Percentiles rank a stretch among this genome's conserved stretches.
Evolutionary conservation across 2,888 invertebrate species (phyloP).

Genomic region (Pharmacophagus antenor): DNA sequence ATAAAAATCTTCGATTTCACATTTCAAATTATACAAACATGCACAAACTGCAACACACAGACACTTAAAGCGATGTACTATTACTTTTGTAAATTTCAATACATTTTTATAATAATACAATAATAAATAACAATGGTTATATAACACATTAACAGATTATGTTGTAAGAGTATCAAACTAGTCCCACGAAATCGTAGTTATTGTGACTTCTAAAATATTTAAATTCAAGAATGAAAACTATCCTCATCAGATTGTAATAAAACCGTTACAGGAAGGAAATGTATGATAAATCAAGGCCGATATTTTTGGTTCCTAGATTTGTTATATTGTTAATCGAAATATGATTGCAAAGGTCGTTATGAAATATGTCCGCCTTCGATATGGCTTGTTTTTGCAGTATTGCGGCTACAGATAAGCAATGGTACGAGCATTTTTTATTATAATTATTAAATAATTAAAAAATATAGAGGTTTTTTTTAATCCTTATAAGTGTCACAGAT

Average conservation of each 20-base stretch:
- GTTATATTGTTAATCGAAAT: not conserved
- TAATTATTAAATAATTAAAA: not conserved
- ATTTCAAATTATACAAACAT: conserved; percentile 17
- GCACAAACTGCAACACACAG: conserved; percentile 21
- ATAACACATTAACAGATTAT: not conserved
- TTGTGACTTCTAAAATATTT: not conserved
- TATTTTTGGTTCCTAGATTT: not conserved
- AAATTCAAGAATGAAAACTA: no score
- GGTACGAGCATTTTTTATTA: not conserved
- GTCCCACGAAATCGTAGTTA: not conserved
- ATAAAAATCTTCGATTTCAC: not conserved
- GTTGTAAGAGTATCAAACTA: conserved; percentile 8
- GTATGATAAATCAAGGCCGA: not conserved
- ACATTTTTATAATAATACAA: not conserved
- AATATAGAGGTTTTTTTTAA: not conserved
- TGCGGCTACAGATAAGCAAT: not conserved
- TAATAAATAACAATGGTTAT: not conserved
- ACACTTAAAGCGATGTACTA: conserved; percentile 22
- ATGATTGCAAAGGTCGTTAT: not conserved
- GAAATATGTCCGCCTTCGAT: no score
- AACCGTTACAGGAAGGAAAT: not conserved
- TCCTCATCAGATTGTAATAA: not conserved
- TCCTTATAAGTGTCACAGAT: no score
- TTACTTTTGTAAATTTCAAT: not conserved
- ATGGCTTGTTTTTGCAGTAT: not conserved